A percentile compares a stretch with the other conserved stretches of the same genome.
Evolutionary conservation across 2,113 vertebrate genomes (phyloP).

Genomic region (Crotalus tigris): DNA sequence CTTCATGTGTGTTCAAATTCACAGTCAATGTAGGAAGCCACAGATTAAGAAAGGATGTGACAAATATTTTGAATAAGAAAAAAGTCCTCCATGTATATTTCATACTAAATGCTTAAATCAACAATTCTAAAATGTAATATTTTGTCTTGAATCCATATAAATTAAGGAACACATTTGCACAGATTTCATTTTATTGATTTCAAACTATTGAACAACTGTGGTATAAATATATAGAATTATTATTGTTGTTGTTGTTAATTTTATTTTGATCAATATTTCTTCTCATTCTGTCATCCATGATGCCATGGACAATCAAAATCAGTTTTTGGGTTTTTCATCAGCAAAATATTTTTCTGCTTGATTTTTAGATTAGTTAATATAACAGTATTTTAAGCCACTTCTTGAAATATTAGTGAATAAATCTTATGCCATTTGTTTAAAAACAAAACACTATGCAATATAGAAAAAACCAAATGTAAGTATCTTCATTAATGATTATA

Average conservation of each 20-base stretch:
- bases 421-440: not conserved
- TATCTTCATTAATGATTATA: not conserved
- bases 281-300: no score
- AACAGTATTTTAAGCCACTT: not conserved
- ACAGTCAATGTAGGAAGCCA: not conserved
- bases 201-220: conserved; percentile 18
- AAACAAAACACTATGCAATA: not conserved
- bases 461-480: not conserved
- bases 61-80: conserved; percentile 29
- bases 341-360: not conserved
- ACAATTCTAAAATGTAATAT: conserved; percentile 46
- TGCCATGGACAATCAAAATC: not conserved
- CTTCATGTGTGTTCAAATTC: not conserved
- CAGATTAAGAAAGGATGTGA: not conserved
- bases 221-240: not conserved
- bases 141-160: conserved; percentile 50
- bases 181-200: conserved; percentile 24
- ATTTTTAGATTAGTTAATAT: not conserved
- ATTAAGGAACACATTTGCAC: conserved; percentile 32
- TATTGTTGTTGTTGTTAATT: not conserved
- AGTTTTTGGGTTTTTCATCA: not conserved
- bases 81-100: conserved; percentile 31
- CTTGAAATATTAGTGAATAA: not conserved
- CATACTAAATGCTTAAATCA: conserved; percentile 33
- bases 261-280: not conserved